phyloP scores from a whole-genome alignment of 2,797 vertebrate species.

The Anisognathus igniventris region DNA sequence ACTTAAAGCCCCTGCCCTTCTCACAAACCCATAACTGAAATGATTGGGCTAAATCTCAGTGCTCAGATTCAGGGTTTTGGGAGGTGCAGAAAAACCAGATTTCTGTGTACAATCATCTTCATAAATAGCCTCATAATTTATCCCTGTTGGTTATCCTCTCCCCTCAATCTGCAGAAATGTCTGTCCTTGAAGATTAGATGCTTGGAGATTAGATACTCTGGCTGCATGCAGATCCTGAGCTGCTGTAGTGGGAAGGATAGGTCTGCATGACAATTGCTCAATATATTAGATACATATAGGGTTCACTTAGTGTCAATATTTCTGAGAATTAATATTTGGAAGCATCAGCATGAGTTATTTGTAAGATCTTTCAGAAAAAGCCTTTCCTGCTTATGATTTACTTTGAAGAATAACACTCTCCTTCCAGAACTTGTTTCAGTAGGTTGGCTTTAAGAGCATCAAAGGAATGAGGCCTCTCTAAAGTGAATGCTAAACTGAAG shows the following conservation, averaged over 20 bases:
- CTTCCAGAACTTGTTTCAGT: conserved; percentile 28
- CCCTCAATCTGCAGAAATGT: neutral
- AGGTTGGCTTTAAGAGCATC: conserved; percentile 50
- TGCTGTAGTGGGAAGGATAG: neutral
- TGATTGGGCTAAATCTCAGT: neutral
- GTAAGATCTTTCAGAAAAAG: neutral
- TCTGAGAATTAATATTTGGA: neutral
- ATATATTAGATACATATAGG: neutral
- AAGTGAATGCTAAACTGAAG: conserved; percentile 39
- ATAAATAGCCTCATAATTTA: neutral
- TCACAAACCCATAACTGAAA: neutral
- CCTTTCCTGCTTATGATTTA: conserved; percentile 4
- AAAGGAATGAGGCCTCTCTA: conserved; percentile 27
- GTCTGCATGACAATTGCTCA: neutral
- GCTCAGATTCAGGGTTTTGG: neutral
- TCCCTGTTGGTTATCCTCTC: neutral
- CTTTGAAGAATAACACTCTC: neutral
- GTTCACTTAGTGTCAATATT: neutral
- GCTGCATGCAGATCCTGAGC: neutral
- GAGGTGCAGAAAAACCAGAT: neutral
- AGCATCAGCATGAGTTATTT: neutral
- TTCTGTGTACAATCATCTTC: neutral
- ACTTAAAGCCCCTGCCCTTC: accelerated
- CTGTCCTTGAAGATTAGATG: neutral
- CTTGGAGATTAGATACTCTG: neutral